Evolutionary conservation across 2,113 vertebrate genomes (phyloP).

Genomic region (Aptenodytes forsteri): DNA sequence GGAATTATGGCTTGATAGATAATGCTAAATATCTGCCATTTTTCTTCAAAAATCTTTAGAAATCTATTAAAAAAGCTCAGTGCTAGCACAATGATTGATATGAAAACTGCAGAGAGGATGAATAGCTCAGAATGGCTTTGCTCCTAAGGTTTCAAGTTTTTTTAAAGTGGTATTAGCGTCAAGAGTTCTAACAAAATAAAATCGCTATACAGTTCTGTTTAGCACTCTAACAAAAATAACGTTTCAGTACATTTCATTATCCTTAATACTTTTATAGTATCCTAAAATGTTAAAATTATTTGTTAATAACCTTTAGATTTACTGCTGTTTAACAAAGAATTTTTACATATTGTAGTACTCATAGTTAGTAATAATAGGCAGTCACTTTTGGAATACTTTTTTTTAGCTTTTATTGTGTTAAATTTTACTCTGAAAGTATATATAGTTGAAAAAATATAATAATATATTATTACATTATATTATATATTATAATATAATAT

Average conservation of each 20-base stretch:
- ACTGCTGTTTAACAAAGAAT: neutral
- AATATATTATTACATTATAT: too few relatives aligned
- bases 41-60: constrained; percentile 68
- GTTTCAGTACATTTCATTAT: neutral
- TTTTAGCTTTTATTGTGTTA: neutral
- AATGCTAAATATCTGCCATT: constrained; percentile 69
- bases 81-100: constrained; percentile 61
- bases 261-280: neutral
- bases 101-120: constrained; percentile 18
- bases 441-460: neutral
- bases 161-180: constrained; percentile 18
- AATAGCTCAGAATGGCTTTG: constrained; percentile 40
- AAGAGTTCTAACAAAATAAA: neutral
- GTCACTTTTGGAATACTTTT: neutral
- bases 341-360: neutral
- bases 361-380: neutral
- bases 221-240: neutral
- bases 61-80: constrained; percentile 64
- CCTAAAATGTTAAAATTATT: neutral
- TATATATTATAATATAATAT: too few relatives aligned
- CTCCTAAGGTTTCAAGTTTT: constrained; percentile 34
- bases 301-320: neutral
- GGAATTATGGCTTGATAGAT: constrained; percentile 65
- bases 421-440: neutral
- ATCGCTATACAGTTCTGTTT: neutral